These are phyloP conservation scores for Drosophila sp. DNA, from an alignment of 1,140 invertebrate genomes.

Conservation along the genomic window DNA sequence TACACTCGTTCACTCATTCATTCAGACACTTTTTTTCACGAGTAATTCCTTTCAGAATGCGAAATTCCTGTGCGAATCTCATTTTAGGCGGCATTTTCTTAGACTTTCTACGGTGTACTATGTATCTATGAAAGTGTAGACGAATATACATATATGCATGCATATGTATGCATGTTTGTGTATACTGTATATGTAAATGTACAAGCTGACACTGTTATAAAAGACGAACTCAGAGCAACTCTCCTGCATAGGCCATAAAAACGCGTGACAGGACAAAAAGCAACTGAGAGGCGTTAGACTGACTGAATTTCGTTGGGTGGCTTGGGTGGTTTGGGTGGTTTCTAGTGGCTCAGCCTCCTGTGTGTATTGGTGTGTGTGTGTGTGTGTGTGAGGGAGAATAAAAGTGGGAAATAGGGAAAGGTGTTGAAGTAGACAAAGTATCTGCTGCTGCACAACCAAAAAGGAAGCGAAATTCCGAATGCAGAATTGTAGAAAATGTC, in stretches of 20 bases:
- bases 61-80: slow-evolving; percentile 17
- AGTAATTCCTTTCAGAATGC: slow-evolving; percentile 17
- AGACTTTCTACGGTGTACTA: slow-evolving; percentile 15
- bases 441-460: slow-evolving; percentile 62
- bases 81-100: slow-evolving; percentile 37
- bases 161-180: not conserved
- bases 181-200: slow-evolving; percentile 6
- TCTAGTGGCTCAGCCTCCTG: slow-evolving; percentile 16
- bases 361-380: not conserved
- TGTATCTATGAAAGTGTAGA: slow-evolving; percentile 6
- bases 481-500: slow-evolving; percentile 50
- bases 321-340: slow-evolving; percentile 18
- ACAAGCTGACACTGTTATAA: slow-evolving; percentile 34
- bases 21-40: not conserved
- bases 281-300: slow-evolving; percentile 57
- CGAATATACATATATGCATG: not conserved
- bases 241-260: slow-evolving; percentile 52
- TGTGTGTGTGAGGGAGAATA: not conserved
- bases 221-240: slow-evolving; percentile 28
- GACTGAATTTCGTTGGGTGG: slow-evolving; percentile 1
- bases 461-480: slow-evolving; percentile 59
- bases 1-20: slow-evolving; percentile 7
- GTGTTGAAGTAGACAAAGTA: slow-evolving; percentile 54
- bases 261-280: slow-evolving; percentile 69
- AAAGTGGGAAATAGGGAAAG: not conserved